phyloP scores from a whole-genome alignment of 2,113 vertebrate species.

The Xenus cinereus region DNA sequence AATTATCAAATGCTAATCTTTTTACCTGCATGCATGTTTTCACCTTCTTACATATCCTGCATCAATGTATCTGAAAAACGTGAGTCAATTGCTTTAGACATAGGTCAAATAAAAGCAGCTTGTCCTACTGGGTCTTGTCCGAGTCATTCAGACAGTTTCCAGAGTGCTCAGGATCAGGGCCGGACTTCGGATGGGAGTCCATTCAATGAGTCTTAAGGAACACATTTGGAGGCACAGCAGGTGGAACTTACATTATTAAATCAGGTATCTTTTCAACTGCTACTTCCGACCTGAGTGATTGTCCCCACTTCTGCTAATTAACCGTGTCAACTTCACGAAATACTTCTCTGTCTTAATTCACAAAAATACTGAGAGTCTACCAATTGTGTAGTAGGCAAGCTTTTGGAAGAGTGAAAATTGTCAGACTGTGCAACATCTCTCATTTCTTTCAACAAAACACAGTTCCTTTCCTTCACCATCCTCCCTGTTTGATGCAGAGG shows the following conservation, averaged over 20 bases:
- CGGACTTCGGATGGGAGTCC: not conserved
- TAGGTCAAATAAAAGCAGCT: not conserved
- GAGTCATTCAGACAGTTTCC: not conserved
- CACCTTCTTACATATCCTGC: not conserved
- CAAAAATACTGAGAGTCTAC: not conserved
- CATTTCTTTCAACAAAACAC: not conserved
- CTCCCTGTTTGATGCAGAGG: not conserved
- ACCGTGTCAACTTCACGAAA: not conserved
- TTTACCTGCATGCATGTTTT: conserved; percentile 41
- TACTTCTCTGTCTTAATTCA: not conserved
- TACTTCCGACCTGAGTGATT: not conserved
- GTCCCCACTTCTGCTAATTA: not conserved
- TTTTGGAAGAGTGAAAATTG: not conserved
- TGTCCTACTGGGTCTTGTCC: not conserved
- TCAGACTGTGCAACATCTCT: not conserved
- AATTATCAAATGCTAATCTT: not conserved
- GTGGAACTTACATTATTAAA: not conserved
- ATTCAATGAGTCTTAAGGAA: not conserved
- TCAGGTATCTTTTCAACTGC: not conserved
- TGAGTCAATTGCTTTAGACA: not conserved
- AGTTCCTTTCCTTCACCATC: not conserved
- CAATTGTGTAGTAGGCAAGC: not conserved
- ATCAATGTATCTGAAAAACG: conserved; percentile 3
- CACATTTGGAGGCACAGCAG: not conserved
- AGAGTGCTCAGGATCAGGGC: not conserved